These are phyloP conservation scores for Carcinoscorpius rotundicauda DNA, from an alignment of 1,140 invertebrate species.

Conservation along the genomic window DNA sequence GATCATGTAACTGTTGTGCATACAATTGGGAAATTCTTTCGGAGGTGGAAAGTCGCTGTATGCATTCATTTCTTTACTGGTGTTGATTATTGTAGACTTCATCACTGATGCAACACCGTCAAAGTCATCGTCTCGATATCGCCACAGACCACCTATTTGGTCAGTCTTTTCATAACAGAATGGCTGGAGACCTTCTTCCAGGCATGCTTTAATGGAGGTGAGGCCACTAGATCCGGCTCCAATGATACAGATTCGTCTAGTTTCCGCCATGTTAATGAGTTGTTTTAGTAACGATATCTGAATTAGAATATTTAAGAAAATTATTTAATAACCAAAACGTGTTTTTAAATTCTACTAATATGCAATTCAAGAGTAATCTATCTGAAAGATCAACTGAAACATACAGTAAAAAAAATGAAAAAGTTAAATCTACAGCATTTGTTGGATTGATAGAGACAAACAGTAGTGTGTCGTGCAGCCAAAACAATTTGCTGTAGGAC, in stretches of 20 bases:
- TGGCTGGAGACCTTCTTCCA: constrained; percentile 33
- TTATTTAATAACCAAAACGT: too few relatives aligned
- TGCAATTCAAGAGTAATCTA: too few relatives aligned
- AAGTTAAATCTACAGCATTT: too few relatives aligned
- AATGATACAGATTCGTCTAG: constrained; percentile 32
- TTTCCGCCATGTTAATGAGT: too few relatives aligned
- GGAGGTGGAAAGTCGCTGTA: constrained; percentile 35
- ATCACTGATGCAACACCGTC: constrained; percentile 27
- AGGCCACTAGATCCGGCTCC: constrained; percentile 38
- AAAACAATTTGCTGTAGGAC: too few relatives aligned
- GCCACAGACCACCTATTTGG: constrained; percentile 42
- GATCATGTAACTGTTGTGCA: constrained; percentile 32
- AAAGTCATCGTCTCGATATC: constrained; percentile 33
- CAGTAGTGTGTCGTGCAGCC: too few relatives aligned
- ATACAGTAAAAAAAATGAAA: too few relatives aligned
- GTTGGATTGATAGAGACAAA: too few relatives aligned
- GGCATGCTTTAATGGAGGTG: constrained; percentile 34
- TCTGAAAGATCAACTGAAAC: too few relatives aligned
- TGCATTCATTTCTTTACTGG: constrained; percentile 27
- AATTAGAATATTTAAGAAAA: too few relatives aligned
- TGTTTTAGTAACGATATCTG: too few relatives aligned
- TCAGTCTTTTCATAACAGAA: constrained; percentile 37
- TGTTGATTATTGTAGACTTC: constrained; percentile 34
- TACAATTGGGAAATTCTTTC: constrained; percentile 32
- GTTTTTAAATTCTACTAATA: too few relatives aligned